These are phyloP conservation scores for Eucera pruinosa DNA, from an alignment of 2,888 invertebrate species.

Conservation along the genomic window DNA sequence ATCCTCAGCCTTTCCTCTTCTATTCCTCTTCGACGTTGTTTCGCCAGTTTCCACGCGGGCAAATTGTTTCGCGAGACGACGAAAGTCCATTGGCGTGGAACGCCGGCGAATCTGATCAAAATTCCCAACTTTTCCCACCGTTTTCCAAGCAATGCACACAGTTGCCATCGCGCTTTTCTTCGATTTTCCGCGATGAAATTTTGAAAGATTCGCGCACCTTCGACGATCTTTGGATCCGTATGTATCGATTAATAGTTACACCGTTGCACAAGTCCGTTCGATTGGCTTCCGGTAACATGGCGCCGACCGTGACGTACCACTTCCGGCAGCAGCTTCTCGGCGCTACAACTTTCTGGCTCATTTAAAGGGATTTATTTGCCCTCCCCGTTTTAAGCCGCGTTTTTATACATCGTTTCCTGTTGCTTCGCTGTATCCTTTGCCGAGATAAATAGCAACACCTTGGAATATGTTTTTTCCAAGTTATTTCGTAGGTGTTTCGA, in stretches of 20 bases:
- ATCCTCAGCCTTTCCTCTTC: background rate
- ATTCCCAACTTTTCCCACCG: too few relatives aligned
- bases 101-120: background rate
- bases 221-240: background rate
- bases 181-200: background rate
- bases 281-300: background rate
- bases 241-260: slow-evolving; percentile 11
- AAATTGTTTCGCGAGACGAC: slow-evolving; percentile 6
- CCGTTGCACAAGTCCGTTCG: background rate
- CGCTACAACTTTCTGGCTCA: background rate
- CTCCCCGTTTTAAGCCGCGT: too few relatives aligned
- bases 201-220: background rate
- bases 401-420: background rate
- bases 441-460: background rate
- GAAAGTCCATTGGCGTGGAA: background rate
- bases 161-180: too few relatives aligned
- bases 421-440: background rate
- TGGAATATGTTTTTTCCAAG: too few relatives aligned
- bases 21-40: background rate
- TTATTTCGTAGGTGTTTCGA: too few relatives aligned
- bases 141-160: too few relatives aligned
- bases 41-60: background rate
- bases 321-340: slow-evolving; percentile 68
- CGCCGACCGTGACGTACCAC: slow-evolving; percentile 79
- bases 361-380: too few relatives aligned